phyloP scores from a whole-genome alignment of 2,113 vertebrate genomes.

The Ochotona princeps region DNA sequence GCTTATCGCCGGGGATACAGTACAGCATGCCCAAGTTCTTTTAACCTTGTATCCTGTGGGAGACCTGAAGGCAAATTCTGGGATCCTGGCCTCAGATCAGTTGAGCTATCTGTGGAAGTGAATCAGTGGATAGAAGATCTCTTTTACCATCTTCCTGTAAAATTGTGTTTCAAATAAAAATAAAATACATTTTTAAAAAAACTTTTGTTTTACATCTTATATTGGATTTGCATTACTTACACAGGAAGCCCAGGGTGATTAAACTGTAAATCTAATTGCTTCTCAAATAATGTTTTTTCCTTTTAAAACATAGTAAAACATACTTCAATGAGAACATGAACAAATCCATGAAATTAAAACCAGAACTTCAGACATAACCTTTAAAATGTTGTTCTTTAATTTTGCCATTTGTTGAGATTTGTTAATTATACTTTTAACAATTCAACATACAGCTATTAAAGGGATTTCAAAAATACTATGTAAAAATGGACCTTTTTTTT shows the following conservation, averaged over 20 bases:
- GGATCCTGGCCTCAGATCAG: too few relatives aligned
- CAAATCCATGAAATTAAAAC: background rate
- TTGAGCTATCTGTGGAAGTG: too few relatives aligned
- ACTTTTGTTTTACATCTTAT: background rate
- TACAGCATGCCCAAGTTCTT: too few relatives aligned
- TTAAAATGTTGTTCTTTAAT: background rate
- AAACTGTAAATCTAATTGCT: background rate
- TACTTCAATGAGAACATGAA: background rate
- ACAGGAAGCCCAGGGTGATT: background rate
- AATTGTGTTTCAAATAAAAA: too few relatives aligned
- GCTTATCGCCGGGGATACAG: too few relatives aligned
- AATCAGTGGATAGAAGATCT: too few relatives aligned
- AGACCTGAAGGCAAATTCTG: too few relatives aligned
- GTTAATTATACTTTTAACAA: background rate
- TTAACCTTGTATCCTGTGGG: too few relatives aligned
- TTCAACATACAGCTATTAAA: background rate
- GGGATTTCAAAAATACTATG: background rate
- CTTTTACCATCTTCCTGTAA: too few relatives aligned
- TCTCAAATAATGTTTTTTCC: background rate
- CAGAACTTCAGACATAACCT: background rate
- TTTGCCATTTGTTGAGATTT: background rate
- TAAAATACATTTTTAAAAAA: too few relatives aligned
- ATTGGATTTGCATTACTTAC: background rate
- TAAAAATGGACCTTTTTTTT: background rate
- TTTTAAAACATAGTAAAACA: background rate